phyloP scores from a whole-genome alignment of 1,140 invertebrate genomes.

The Matsumurasca onukii region DNA sequence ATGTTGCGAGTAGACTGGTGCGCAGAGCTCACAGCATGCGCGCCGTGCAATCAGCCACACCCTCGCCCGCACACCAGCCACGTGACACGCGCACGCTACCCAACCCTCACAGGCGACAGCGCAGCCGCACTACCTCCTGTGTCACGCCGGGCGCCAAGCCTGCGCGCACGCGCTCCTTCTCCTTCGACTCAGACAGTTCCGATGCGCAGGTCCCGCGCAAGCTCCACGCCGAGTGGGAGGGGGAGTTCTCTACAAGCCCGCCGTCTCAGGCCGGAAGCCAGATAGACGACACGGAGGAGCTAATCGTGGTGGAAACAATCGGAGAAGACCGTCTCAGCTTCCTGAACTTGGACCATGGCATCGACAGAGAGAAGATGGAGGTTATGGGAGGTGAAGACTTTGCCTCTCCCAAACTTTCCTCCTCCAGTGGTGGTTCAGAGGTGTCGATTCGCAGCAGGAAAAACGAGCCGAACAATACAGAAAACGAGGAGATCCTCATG shows the following conservation, averaged over 20 bases:
- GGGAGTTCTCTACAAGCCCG: not conserved
- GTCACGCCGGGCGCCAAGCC: conserved; percentile 9
- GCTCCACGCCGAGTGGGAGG: conserved; percentile 12
- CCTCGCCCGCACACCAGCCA: conserved; percentile 30
- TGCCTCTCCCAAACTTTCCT: conserved; percentile 23
- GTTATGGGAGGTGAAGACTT: conserved; percentile 28
- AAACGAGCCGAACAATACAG: not conserved
- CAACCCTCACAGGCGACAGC: conserved; percentile 29
- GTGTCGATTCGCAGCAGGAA: conserved; percentile 26
- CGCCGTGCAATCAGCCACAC: conserved; percentile 23
- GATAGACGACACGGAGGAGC: conserved; percentile 27
- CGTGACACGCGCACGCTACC: conserved; percentile 23
- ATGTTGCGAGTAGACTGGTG: conserved; percentile 41
- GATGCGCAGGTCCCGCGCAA: conserved; percentile 15
- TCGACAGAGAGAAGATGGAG: conserved; percentile 21
- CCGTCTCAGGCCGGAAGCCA: conserved; percentile 16
- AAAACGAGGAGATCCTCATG: conserved; percentile 34
- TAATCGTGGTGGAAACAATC: conserved; percentile 31
- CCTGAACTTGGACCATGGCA: conserved; percentile 9
- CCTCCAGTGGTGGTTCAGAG: conserved; percentile 27
- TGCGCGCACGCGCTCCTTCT: conserved; percentile 27
- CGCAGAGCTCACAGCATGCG: conserved; percentile 41
- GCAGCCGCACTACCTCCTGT: conserved; percentile 28
- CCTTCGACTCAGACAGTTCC: conserved; percentile 30
- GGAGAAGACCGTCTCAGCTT: conserved; percentile 29